Conservation (phyloP, 2,888 invertebrate species). For the Ectemnius lituratus region DNA sequence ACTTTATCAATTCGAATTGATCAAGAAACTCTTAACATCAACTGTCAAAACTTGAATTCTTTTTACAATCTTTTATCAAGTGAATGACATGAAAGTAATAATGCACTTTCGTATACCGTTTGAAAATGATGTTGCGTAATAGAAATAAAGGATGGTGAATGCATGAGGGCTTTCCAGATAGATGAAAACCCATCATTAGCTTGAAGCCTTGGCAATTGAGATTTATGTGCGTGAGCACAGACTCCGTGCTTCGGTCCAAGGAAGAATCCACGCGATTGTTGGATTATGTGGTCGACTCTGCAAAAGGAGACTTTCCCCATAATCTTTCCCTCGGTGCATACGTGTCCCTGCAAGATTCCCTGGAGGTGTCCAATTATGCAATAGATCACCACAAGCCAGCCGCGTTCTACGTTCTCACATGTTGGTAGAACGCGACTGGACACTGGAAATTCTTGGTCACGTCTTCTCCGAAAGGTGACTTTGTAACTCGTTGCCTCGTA, state of each 20-base stretch:
- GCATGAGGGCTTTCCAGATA: constrained; percentile 20
- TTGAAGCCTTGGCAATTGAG: constrained; percentile 45
- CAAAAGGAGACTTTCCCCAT: constrained; percentile 31
- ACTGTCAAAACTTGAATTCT: too few species aligned
- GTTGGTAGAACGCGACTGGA: constrained; percentile 12
- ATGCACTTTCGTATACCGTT: too few species aligned
- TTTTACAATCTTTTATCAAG: too few species aligned
- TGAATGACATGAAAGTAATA: too few species aligned
- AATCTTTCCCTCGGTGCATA: constrained; percentile 36
- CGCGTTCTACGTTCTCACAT: constrained; percentile 43
- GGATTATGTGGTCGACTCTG: constrained; percentile 2
- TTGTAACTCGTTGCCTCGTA: constrained; percentile 37
- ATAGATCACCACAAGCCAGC: constrained; percentile 49
- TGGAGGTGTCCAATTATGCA: constrained; percentile 53
- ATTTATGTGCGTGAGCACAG: constrained; percentile 37
- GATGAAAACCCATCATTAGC: constrained; percentile 39
- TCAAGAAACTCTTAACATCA: too few species aligned
- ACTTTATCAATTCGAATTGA: too few species aligned
- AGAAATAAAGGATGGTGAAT: too few species aligned
- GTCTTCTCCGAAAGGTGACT: constrained; percentile 36
- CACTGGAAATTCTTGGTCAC: constrained; percentile 37
- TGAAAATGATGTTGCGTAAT: too few species aligned
- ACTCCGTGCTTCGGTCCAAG: constrained; percentile 5
- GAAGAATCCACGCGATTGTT: constrained; percentile 40
- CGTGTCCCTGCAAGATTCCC: neutral